Evolutionary conservation across 37 sponge, comb jelly and placozoan species (phyloP).

Genomic region (Amphimedon queenslandica): DNA sequence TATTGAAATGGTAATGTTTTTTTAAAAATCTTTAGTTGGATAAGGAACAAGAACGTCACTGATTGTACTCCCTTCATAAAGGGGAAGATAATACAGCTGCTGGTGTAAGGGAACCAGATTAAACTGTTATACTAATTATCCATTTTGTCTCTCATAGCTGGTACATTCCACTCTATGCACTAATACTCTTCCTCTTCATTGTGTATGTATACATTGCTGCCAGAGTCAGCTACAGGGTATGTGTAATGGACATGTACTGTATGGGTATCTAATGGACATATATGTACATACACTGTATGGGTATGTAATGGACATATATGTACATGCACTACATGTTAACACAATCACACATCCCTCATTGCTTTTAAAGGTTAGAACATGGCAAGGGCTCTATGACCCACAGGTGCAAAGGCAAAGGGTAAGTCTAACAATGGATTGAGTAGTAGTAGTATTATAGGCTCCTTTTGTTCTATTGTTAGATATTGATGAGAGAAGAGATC

Average conservation of each 20-base stretch:
- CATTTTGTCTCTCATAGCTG: constrained; percentile 3
- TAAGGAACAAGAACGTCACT: too few species aligned
- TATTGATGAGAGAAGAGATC: constrained; percentile 32
- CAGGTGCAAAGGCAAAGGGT: constrained; percentile 22
- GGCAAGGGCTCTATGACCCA: constrained; percentile 63
- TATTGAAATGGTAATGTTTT: too few species aligned
- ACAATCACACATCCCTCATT: not conserved
- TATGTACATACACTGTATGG: not conserved
- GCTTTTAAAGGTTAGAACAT: constrained; percentile 29
- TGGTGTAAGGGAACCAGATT: too few species aligned
- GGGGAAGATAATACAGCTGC: too few species aligned
- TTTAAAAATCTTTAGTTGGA: too few species aligned
- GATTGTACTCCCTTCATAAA: too few species aligned
- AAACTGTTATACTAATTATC: too few species aligned
- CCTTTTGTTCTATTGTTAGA: constrained; percentile 6
- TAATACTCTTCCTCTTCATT: constrained; percentile 19
- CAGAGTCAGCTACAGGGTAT: not conserved
- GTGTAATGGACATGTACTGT: not conserved
- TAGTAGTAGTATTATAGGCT: not conserved
- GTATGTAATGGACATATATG: too few species aligned
- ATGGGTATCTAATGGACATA: too few species aligned
- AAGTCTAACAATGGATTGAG: too few species aligned
- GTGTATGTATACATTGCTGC: constrained; percentile 5
- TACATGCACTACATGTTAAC: not conserved
- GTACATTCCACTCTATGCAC: constrained; percentile 30